Evolutionary conservation across 2,113 vertebrate genomes (phyloP).

Genomic region (Dermatemys mawii): DNA sequence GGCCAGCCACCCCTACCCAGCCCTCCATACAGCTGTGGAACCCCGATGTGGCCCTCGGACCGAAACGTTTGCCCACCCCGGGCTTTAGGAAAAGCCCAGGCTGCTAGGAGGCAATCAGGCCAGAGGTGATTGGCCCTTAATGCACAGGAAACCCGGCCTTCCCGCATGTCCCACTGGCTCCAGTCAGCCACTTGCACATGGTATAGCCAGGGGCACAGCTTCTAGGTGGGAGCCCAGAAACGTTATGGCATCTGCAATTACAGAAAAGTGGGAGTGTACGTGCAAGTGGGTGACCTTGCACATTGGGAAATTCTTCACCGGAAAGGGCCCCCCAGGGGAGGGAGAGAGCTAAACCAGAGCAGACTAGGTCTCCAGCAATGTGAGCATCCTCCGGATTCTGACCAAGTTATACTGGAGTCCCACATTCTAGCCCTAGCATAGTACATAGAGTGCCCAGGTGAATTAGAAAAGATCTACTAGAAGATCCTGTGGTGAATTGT

Average conservation of each 20-base stretch:
- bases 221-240: neutral
- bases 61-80: too few relatives aligned
- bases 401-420: neutral
- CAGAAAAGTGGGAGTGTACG: neutral
- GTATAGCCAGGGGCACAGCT: neutral
- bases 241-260: neutral
- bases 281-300: neutral
- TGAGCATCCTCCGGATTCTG: neutral
- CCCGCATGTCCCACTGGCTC: conserved; percentile 41
- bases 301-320: conserved; percentile 39
- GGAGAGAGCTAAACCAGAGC: conserved; percentile 52
- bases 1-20: too few relatives aligned
- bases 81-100: conserved; percentile 24
- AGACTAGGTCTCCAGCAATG: neutral
- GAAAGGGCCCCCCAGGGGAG: neutral
- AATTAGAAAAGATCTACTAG: neutral
- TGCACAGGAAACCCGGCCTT: conserved; percentile 66
- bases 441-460: rapidly evolving
- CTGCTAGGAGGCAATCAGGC: conserved; percentile 18
- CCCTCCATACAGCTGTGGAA: too few relatives aligned
- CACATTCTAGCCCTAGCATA: neutral
- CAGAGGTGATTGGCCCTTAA: conserved; percentile 18
- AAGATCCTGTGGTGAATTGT: neutral
- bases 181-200: conserved; percentile 55
- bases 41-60: too few relatives aligned